Evolutionary conservation across 2,797 vertebrate species (phyloP).

Genomic region (Odontamblyopus rebecca): DNA sequence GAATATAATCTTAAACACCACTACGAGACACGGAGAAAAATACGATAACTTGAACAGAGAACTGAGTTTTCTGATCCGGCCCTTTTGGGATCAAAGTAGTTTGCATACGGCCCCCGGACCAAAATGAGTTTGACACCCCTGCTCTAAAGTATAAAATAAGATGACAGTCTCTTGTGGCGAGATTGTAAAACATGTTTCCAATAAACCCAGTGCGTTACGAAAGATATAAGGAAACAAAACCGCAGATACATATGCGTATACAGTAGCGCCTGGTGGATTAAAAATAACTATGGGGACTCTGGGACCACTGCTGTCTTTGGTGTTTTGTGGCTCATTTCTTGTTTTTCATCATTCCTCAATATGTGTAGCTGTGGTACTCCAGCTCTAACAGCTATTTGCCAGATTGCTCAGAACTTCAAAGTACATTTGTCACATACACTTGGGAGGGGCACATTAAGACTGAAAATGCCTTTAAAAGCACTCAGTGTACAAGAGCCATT

Average conservation of each 20-base stretch:
- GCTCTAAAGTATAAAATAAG: background rate
- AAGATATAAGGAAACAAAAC: constrained; percentile 6
- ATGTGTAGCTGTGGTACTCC: constrained; percentile 19
- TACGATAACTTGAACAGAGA: too few species aligned
- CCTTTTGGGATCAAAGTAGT: too few species aligned
- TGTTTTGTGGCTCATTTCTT: constrained; percentile 5
- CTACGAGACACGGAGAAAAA: too few species aligned
- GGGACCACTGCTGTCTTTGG: background rate
- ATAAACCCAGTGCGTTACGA: background rate
- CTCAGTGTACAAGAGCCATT: constrained; percentile 40
- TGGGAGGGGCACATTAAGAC: constrained; percentile 45
- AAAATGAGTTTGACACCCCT: too few species aligned
- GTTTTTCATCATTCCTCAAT: constrained; percentile 17
- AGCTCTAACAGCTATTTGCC: constrained; percentile 55
- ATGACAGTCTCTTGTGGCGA: background rate
- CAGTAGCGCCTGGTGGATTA: background rate
- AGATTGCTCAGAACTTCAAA: constrained; percentile 62
- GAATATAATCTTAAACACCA: too few species aligned
- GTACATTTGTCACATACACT: constrained; percentile 61
- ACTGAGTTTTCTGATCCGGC: too few species aligned
- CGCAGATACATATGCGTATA: background rate
- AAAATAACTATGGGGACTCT: constrained; percentile 9
- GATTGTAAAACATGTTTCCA: background rate
- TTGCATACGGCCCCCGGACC: too few species aligned
- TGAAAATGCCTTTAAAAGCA: constrained; percentile 45